phyloP scores from a whole-genome alignment of 2,113 vertebrate species.

The Progne subis region DNA sequence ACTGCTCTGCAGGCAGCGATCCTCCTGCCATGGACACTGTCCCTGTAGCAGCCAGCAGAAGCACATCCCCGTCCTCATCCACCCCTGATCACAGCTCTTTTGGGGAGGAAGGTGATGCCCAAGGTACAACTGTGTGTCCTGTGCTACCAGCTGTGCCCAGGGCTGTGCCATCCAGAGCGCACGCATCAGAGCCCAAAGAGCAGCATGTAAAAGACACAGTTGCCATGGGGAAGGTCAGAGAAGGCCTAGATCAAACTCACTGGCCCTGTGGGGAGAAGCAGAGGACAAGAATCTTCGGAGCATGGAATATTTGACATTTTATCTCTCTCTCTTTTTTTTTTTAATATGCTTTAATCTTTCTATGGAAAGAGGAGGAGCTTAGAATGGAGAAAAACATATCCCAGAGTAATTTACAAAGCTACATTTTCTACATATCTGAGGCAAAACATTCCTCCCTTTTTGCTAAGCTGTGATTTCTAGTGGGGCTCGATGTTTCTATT shows the following conservation, averaged over 20 bases:
- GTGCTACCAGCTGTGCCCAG: background rate
- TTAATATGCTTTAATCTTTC: background rate
- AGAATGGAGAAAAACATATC: background rate
- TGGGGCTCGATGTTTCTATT: background rate
- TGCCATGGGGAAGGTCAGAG: background rate
- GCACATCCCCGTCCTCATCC: background rate
- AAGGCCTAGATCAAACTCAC: background rate
- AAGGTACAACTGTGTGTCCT: background rate
- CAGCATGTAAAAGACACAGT: background rate
- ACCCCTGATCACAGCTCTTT: background rate
- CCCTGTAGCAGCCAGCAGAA: background rate
- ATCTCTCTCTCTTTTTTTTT: background rate
- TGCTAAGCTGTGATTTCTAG: background rate
- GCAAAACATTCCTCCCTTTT: background rate
- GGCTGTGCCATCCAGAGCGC: background rate
- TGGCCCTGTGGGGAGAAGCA: background rate
- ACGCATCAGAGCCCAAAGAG: background rate
- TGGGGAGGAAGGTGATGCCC: background rate
- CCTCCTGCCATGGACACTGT: background rate
- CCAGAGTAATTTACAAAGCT: background rate
- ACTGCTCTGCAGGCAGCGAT: background rate
- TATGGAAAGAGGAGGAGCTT: conserved; percentile 32
- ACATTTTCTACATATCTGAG: conserved; percentile 18
- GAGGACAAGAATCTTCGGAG: background rate
- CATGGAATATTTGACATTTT: background rate